Evolutionary conservation across 2,113 vertebrate genomes (phyloP), one percentile per base, ranked within the genome.

Genomic region (Notothenia rossii): DNA sequence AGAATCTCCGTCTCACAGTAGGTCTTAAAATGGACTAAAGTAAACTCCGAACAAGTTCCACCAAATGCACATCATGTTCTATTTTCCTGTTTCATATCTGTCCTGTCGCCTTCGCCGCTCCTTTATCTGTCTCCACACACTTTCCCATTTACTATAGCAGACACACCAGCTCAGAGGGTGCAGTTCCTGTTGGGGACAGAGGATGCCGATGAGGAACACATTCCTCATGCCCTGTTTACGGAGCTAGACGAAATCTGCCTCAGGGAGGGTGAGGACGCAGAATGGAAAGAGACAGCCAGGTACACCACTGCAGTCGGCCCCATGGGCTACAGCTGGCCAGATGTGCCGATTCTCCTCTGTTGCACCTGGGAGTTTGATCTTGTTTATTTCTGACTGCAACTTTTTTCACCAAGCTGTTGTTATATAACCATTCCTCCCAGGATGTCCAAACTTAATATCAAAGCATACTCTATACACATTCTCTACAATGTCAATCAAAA

Each of bases 231-330:
- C 91, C 96, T 99, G 50, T 99, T 99, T 90, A 99, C 98, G 0
- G 98, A 99, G 84, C 96, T 99, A 86, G 98, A 99, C 81, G 98
- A 99, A 89, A 98, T 99, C 93, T 99, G 97, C 90, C 95, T 98
- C 93, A 96, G 95, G 82, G 97, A 99, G 92, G 97, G 98, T 45
- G 97, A 99, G 79, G 98, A 99, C 36, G 97, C 97, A 0, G 98
- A 99, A 55, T 99, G 98, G 98, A 97, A 96, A 90, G 98, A 99
- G 93, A 99, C 97, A 22, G 98, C 98, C 86, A 98, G 98, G 98
- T 99, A 83, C 36, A 10, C 45, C n/a, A 29, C 46, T 74, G 33
- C 54, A 15, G 40, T 66, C 5, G 8, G 36, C 46, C 36, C 20
- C 60, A 36, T 63, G 18, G 36, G 74, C 74, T 43, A 46, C 9